These are phyloP conservation scores for Diadegma fenestrale DNA, from an alignment of 2,888 invertebrate genomes.

Conservation along the genomic window DNA sequence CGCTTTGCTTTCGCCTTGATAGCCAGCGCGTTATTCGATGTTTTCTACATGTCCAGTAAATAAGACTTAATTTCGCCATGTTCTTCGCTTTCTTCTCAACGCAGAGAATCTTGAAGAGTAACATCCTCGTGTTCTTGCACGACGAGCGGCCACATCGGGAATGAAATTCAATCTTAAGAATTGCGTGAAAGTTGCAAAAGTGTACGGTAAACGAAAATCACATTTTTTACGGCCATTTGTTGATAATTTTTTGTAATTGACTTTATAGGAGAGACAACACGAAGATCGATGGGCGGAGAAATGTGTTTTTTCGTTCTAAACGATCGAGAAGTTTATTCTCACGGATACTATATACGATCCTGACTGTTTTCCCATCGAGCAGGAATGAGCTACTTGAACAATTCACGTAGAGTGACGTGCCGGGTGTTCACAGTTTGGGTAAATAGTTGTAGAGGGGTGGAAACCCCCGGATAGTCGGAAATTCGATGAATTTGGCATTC, in stretches of 20 bases:
- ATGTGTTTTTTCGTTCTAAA: not conserved
- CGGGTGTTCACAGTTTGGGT: conserved; percentile 12
- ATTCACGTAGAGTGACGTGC: not conserved
- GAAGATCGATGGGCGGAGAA: not conserved
- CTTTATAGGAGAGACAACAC: not conserved
- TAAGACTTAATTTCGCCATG: conserved; percentile 6
- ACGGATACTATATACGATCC: not conserved
- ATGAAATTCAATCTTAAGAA: not conserved
- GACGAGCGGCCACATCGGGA: not conserved
- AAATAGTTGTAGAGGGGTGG: conserved; percentile 1
- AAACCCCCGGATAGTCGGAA: not conserved
- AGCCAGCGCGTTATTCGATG: conserved; percentile 27
- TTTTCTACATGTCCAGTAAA: conserved; percentile 37
- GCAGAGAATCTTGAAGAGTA: not conserved
- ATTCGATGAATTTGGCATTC: conserved; percentile 56
- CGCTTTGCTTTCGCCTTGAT: conserved; percentile 28
- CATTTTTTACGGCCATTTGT: not conserved
- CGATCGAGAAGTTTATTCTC: not conserved
- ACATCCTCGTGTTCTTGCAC: not conserved
- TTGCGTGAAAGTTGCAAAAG: not conserved
- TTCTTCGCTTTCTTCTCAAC: not conserved
- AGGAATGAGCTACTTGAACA: not conserved
- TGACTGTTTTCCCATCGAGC: not conserved
- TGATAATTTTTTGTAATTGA: not conserved
- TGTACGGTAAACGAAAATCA: not conserved